These are phyloP conservation scores for Chrysolina haemoptera DNA, from an alignment of 2,888 invertebrate species.

Conservation along the genomic window DNA sequence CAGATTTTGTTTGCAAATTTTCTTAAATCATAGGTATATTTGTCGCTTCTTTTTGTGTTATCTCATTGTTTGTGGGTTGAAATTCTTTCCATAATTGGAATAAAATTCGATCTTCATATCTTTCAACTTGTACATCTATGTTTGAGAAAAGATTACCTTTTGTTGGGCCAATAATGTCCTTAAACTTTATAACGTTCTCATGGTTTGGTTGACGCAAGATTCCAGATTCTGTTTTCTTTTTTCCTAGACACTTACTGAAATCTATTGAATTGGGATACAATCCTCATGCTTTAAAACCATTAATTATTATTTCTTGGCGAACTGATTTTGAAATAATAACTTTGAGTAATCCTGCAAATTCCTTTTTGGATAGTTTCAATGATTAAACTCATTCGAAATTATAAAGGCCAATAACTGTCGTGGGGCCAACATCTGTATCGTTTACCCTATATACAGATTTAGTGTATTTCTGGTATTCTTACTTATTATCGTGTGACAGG, in stretches of 20 bases:
- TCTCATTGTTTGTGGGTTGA: background rate
- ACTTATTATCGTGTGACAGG: too few relatives aligned
- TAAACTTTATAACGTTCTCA: constrained; percentile 31
- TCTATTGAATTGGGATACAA: constrained; percentile 38
- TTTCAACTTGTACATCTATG: constrained; percentile 6
- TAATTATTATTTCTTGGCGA: constrained; percentile 22
- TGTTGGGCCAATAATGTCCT: constrained; percentile 36
- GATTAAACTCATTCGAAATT: background rate
- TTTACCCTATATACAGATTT: too few relatives aligned
- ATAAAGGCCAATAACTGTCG: constrained; percentile 14
- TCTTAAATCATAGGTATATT: too few relatives aligned
- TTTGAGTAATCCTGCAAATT: constrained; percentile 25
- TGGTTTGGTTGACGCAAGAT: constrained; percentile 9
- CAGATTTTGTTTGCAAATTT: background rate
- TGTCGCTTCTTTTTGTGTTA: too few relatives aligned
- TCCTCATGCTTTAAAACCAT: constrained; percentile 45
- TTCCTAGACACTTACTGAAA: constrained; percentile 42
- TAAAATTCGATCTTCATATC: background rate
- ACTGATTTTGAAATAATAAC: constrained; percentile 27
- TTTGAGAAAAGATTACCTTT: constrained; percentile 25
- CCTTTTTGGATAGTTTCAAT: constrained; percentile 3
- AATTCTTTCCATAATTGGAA: too few relatives aligned
- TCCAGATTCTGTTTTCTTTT: constrained; percentile 26
- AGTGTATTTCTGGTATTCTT: too few relatives aligned
- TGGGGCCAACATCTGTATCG: background rate